phyloP scores from a whole-genome alignment of 2,797 vertebrate species.

The Rhincodon typus region DNA sequence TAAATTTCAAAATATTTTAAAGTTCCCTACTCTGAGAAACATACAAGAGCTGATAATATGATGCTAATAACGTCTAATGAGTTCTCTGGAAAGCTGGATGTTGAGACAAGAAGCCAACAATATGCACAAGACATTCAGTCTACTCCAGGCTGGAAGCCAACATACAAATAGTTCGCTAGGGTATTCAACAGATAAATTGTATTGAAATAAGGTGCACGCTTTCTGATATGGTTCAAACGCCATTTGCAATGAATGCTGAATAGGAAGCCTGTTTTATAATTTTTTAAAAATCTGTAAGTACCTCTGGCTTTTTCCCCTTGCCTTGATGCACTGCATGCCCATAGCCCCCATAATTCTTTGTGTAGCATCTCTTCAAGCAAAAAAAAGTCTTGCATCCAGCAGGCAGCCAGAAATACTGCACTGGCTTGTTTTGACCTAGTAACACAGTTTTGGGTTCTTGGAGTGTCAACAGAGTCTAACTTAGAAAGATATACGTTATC shows the following conservation, averaged over 20 bases:
- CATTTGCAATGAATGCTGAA: background rate
- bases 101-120: background rate
- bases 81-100: background rate
- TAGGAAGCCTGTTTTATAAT: background rate
- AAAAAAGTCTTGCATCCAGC: background rate
- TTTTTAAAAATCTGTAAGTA: background rate
- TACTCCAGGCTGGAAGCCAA: background rate
- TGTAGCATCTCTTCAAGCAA: background rate
- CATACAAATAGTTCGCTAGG: background rate
- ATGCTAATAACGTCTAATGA: background rate
- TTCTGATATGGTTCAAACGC: background rate
- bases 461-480: background rate
- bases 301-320: background rate
- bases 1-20: background rate
- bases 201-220: background rate
- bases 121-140: background rate
- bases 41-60: background rate
- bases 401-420: background rate
- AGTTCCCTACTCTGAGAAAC: background rate
- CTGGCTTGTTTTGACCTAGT: no score
- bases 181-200: background rate
- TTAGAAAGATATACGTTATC: no score
- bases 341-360: no score
- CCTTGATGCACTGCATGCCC: no score
- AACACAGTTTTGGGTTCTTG: background rate